phyloP scores from a whole-genome alignment of 2,797 vertebrate species.

The Crypturellus tataupa region DNA sequence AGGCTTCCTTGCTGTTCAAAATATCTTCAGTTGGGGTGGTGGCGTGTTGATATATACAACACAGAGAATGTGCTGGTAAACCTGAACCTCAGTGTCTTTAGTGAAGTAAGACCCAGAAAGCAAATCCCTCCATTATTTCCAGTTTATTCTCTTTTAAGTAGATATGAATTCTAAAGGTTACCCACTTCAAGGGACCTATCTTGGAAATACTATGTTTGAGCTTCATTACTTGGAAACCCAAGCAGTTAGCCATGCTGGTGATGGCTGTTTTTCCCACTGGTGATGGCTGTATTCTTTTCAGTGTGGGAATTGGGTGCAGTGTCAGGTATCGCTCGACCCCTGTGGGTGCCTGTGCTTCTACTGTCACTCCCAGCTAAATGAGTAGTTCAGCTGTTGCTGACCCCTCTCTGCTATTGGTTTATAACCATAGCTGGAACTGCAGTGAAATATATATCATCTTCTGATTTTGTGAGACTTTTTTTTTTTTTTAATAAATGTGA shows the following conservation, averaged over 20 bases:
- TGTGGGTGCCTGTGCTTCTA: not conserved
- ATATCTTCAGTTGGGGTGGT: not conserved
- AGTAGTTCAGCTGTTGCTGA: not conserved
- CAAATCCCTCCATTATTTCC: not conserved
- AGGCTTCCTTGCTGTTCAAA: not conserved
- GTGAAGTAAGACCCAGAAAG: not conserved
- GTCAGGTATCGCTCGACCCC: not conserved
- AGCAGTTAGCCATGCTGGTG: not conserved
- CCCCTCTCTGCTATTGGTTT: not conserved
- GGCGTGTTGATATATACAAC: too few species aligned
- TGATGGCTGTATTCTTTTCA: not conserved
- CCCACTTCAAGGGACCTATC: not conserved
- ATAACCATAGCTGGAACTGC: not conserved
- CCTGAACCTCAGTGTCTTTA: too few species aligned
- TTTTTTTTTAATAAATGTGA: not conserved
- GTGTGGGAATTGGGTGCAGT: not conserved
- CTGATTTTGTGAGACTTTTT: not conserved
- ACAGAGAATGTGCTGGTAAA: not conserved
- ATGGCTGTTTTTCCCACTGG: accelerated
- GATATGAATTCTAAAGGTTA: too few species aligned
- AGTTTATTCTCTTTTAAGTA: not conserved
- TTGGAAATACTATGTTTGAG: not conserved
- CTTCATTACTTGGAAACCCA: not conserved
- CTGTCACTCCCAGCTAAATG: accelerated
- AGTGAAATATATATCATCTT: not conserved